These are phyloP conservation scores for Holcopasites calliopsidis DNA, from an alignment of 1,140 invertebrate genomes.

Conservation along the genomic window DNA sequence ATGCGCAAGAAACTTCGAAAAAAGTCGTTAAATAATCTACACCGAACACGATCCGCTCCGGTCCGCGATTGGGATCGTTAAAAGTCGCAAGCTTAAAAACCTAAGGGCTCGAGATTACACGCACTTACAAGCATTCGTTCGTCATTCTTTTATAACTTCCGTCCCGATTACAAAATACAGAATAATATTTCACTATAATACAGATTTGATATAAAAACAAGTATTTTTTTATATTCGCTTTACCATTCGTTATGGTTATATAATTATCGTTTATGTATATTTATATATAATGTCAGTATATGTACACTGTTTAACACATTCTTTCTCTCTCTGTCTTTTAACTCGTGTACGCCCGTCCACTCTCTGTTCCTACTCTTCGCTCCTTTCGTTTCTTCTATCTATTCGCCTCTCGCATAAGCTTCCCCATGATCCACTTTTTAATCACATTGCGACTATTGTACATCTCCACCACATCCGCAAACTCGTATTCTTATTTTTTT, in stretches of 20 bases:
- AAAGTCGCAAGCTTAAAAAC: slow-evolving; percentile 53
- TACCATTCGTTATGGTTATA: slow-evolving; percentile 72
- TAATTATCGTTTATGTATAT: slow-evolving; percentile 71
- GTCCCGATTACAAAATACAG: slow-evolving; percentile 78
- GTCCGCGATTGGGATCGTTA: slow-evolving; percentile 50
- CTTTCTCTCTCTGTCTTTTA: slow-evolving; percentile 55
- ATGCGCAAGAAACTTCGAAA: slow-evolving; percentile 56
- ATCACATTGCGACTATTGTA: slow-evolving; percentile 79
- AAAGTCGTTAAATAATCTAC: slow-evolving; percentile 59
- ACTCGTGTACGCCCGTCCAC: slow-evolving; percentile 57
- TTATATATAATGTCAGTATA: slow-evolving; percentile 73
- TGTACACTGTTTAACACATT: slow-evolving; percentile 76
- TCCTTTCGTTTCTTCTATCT: slow-evolving; percentile 43
- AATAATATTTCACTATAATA: slow-evolving; percentile 78
- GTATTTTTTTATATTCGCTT: slow-evolving; percentile 74
- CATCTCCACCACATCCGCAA: slow-evolving; percentile 74
- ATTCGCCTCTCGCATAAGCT: slow-evolving; percentile 41
- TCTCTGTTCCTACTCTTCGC: slow-evolving; percentile 50
- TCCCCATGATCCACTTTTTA: slow-evolving; percentile 57
- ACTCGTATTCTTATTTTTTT: slow-evolving; percentile 66
- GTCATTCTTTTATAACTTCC: slow-evolving; percentile 67
- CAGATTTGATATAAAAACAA: slow-evolving; percentile 79
- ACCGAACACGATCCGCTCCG: slow-evolving; percentile 39
- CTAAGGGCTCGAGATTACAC: slow-evolving; percentile 61
- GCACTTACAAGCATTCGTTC: slow-evolving; percentile 58